Evolutionary conservation across 2,113 vertebrate genomes (phyloP).

Genomic region (Neoarius graeffei): DNA sequence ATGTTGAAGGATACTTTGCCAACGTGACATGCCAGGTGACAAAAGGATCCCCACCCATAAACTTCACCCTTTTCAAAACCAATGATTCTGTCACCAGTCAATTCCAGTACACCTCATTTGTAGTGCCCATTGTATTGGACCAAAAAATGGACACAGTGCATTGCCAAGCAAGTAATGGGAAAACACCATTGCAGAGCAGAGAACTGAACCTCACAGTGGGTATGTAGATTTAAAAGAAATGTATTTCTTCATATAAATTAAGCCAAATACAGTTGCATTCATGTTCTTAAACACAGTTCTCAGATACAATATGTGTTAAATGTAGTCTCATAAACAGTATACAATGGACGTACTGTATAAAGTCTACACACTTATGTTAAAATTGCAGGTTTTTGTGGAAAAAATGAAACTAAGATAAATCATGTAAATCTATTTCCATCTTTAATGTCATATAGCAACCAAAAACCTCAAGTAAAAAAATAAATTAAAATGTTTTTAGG

Average conservation of each 20-base stretch:
- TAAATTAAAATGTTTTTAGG: neutral
- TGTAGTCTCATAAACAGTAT: neutral
- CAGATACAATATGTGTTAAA: neutral
- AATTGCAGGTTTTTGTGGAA: neutral
- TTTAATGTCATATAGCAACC: neutral
- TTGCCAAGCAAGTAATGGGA: neutral
- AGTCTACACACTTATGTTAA: neutral
- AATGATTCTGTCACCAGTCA: neutral
- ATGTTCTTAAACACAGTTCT: neutral
- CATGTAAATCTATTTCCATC: neutral
- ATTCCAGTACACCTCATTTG: slow-evolving; percentile 34
- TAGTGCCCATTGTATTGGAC: slow-evolving; percentile 55
- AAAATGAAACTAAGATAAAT: neutral
- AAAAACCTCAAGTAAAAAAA: neutral
- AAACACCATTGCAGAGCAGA: neutral
- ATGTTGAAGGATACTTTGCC: slow-evolving; percentile 39
- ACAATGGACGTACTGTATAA: neutral
- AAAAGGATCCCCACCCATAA: slow-evolving; percentile 58
- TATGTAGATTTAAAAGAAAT: slow-evolving; percentile 48
- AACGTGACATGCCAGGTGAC: slow-evolving; percentile 57
- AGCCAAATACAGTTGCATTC: neutral
- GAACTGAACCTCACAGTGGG: slow-evolving; percentile 56
- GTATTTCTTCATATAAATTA: neutral
- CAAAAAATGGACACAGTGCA: neutral
- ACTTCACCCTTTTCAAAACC: slow-evolving; percentile 60